Evolutionary conservation across 1,140 invertebrate genomes (phyloP).

Genomic region (Drosophila nikananu): DNA sequence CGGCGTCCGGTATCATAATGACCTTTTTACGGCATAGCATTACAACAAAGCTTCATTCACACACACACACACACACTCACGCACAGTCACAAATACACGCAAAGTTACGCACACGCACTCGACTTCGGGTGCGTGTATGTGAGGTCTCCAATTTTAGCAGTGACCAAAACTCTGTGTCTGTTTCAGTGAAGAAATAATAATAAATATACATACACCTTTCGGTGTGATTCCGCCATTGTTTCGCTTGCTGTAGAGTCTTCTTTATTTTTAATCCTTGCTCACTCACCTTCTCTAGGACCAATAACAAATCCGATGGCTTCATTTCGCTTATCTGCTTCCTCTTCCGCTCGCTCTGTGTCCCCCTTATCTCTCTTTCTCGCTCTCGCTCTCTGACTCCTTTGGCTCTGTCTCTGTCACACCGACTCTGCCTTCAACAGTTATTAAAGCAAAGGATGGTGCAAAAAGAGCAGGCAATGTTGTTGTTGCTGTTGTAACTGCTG

Average conservation of each 20-base stretch:
- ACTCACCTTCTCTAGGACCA: conserved; percentile 82
- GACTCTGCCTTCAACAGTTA: conserved; percentile 31
- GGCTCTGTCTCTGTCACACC: background rate
- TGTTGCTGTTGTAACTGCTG: conserved; percentile 20
- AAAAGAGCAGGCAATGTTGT: conserved; percentile 15
- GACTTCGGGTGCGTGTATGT: background rate
- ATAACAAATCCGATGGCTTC: conserved; percentile 83
- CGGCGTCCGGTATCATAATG: conserved; percentile 74
- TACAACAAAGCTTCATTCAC: conserved; percentile 66
- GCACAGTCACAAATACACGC: conserved; percentile 6
- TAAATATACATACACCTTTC: conserved; percentile 34
- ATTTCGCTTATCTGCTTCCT: conserved; percentile 45
- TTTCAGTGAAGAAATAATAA: conserved; percentile 23
- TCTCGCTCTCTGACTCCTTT: background rate
- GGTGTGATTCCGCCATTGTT: background rate
- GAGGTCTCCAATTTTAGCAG: conserved; percentile 71
- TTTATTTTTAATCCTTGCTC: conserved; percentile 13
- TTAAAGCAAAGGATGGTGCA: conserved; percentile 18
- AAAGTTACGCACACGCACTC: conserved; percentile 36
- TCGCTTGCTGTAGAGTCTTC: background rate
- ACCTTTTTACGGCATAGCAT: conserved; percentile 68
- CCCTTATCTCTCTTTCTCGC: background rate
- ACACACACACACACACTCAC: conserved; percentile 15
- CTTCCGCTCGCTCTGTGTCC: conserved; percentile 5
- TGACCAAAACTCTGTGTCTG: conserved; percentile 48